These are phyloP conservation scores for Lepidocolaptes lacrymiger DNA, from an alignment of 2,797 vertebrate genomes.

Conservation along the genomic window DNA sequence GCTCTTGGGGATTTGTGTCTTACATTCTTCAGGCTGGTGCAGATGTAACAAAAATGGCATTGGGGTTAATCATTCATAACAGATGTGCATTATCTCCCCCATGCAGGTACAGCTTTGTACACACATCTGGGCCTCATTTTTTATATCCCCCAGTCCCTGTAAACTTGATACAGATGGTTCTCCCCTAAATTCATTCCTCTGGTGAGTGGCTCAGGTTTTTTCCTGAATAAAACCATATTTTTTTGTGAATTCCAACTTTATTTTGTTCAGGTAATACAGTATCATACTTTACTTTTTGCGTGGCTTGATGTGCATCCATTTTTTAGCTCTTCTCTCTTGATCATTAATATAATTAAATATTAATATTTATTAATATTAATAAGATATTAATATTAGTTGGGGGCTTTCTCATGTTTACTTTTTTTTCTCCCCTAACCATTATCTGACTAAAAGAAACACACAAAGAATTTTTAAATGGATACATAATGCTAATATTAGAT, in stretches of 20 bases:
- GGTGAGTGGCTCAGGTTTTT: not conserved
- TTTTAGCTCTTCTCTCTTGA: not conserved
- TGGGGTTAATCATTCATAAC: not conserved
- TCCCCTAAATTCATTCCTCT: not conserved
- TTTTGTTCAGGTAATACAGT: not conserved
- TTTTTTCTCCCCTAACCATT: not conserved
- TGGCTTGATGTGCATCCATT: not conserved
- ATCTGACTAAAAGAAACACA: not conserved
- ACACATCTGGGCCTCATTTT: not conserved
- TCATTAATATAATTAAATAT: not conserved
- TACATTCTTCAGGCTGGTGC: slow-evolving; percentile 64
- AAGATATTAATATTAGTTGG: not conserved
- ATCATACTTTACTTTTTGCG: not conserved
- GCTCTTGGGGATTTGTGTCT: slow-evolving; percentile 20
- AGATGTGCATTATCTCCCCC: not conserved
- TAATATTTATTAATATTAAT: no score
- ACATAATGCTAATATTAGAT: not conserved
- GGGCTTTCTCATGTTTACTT: not conserved
- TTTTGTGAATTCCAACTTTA: not conserved
- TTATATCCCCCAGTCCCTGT: not conserved
- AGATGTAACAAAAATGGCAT: not conserved
- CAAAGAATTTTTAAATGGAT: not conserved
- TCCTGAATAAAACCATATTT: not conserved
- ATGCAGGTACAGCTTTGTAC: not conserved
- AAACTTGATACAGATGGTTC: not conserved